These are phyloP conservation scores for Conopomorpha cramerella DNA, from an alignment of 1,140 invertebrate genomes.

Conservation along the genomic window DNA sequence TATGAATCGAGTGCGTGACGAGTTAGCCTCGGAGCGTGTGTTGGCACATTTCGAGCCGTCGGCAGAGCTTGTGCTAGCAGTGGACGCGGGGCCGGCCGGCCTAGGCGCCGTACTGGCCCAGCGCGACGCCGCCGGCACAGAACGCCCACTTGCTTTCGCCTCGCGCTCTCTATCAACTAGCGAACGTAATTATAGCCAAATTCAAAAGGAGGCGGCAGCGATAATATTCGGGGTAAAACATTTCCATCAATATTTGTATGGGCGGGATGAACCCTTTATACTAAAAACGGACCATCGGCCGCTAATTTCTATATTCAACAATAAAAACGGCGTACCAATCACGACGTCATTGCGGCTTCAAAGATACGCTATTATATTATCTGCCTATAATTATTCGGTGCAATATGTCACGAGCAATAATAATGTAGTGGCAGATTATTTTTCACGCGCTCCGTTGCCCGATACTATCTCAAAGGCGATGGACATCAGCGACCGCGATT, in stretches of 20 bases:
- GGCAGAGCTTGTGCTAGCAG: too few species aligned
- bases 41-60: too few species aligned
- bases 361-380: constrained; percentile 21
- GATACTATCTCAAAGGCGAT: neutral
- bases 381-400: constrained; percentile 22
- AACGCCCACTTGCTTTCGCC: too few species aligned
- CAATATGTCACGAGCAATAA: constrained; percentile 13
- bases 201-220: too few species aligned
- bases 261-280: neutral
- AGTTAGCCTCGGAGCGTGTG: too few species aligned
- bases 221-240: neutral
- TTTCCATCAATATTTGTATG: neutral
- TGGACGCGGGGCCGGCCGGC: too few species aligned
- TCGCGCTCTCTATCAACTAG: too few species aligned
- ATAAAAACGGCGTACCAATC: neutral
- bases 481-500: neutral
- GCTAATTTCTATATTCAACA: neutral
- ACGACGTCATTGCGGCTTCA: constrained; percentile 15
- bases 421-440: constrained; percentile 17
- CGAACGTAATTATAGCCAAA: too few species aligned
- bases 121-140: too few species aligned
- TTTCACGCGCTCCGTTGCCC: constrained; percentile 13
- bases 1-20: too few species aligned
- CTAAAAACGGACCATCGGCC: neutral
- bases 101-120: too few species aligned